Base-by-base conservation (phyloP, 2,888 invertebrate genomes). In the Megastigmus dorsalis region DNA sequence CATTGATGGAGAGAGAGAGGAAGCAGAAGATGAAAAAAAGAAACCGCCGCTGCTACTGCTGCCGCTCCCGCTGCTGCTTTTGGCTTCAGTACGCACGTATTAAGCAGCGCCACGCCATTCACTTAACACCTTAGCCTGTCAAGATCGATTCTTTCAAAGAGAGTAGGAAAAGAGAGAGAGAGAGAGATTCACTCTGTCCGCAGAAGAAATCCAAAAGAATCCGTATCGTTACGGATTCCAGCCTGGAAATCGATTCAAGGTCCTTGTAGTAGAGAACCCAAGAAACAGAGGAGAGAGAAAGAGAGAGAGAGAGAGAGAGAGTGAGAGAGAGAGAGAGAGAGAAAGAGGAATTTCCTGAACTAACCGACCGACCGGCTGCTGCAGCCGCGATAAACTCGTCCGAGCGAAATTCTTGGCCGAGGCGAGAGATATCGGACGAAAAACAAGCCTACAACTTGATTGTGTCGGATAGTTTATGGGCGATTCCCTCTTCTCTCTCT, bases 391-490 rank as follows among this genome's bases (percentile, higher is more conserved):
- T 75, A 73, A 67, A 78, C 76, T 76, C 77, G 69, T 74, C 57
- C 70, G 68, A 71, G 75, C 52, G 74, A 76, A 74, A 76, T 73
- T 71, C 72, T 67, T 60, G 13, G 36, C 2, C 70, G 33, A 30
- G 59, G 45, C 69, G 69, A n/a, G n/a, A n/a, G n/a, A 60, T 66
- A 75, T 72, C 59, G 36, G 30, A 48, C 74, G 77, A 77, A 79
- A 81, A 80, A 77, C 75, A 71, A 74, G 79, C 75, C 75, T 76
- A 78, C 80, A 79, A 79, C 79, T 78, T 79, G 81, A 80, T 81
- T 80, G 77, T 79, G 73, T 77, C 78, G 78, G 75, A 79, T 80
- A 78, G 80, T 82, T 84, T 81, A 82, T 80, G 79, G 65, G 79
- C 75, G 75, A 80, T 78, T 79, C 79, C 78, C 74, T 57, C 15